These are phyloP conservation scores for Cosmia trapezina DNA, from an alignment of 2,888 invertebrate genomes.

Conservation along the genomic window DNA sequence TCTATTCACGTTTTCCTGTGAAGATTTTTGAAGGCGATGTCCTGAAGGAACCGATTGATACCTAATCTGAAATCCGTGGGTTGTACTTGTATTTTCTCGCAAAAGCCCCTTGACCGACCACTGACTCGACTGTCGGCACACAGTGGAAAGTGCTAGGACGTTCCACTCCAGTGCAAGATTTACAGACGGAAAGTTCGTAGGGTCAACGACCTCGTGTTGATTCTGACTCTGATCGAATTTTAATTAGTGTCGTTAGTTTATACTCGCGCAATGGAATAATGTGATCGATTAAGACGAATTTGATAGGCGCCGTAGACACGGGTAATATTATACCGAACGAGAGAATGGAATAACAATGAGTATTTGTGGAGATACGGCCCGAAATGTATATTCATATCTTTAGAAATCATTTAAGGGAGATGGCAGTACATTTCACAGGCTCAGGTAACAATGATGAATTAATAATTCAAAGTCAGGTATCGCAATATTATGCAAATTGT, in stretches of 20 bases:
- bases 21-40: slow-evolving; percentile 48
- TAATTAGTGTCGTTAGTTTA: slow-evolving; percentile 50
- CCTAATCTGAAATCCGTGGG: slow-evolving; percentile 46
- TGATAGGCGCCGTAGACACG: slow-evolving; percentile 17
- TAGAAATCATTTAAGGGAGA: background rate
- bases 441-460: slow-evolving; percentile 6
- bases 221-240: slow-evolving; percentile 54
- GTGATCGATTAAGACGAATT: slow-evolving; percentile 28
- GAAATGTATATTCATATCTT: slow-evolving; percentile 7
- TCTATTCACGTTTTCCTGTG: slow-evolving; percentile 26
- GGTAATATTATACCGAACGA: slow-evolving; percentile 1
- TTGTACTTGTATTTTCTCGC: slow-evolving; percentile 18
- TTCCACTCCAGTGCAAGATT: slow-evolving; percentile 65
- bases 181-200: slow-evolving; percentile 67
- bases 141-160: slow-evolving; percentile 59
- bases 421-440: background rate
- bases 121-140: slow-evolving; percentile 46
- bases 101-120: slow-evolving; percentile 54
- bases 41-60: slow-evolving; percentile 42
- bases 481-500: background rate
- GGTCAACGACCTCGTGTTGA: slow-evolving; percentile 62
- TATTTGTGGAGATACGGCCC: slow-evolving; percentile 5
- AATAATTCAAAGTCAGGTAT: slow-evolving; percentile 1
- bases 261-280: slow-evolving; percentile 23
- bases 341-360: slow-evolving; percentile 22